These are phyloP conservation scores for Probosciger aterrimus DNA, from an alignment of 2,113 vertebrate genomes.

Conservation along the genomic window DNA sequence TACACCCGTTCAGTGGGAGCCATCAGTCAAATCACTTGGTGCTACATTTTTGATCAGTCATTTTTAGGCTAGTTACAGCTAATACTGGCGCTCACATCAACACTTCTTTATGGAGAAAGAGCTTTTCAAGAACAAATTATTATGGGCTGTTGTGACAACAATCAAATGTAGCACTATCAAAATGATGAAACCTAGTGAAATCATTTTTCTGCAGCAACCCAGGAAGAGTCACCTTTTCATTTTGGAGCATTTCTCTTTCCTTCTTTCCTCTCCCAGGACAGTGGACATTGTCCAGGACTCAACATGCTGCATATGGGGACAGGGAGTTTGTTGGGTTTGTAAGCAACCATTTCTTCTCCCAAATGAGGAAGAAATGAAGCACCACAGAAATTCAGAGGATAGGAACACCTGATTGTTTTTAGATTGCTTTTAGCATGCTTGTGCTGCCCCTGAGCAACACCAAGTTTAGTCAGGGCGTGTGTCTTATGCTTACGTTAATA, in stretches of 20 bases:
- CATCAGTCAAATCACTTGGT: background rate
- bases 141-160: background rate
- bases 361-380: background rate
- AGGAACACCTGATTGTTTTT: background rate
- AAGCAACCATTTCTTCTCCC: too few species aligned
- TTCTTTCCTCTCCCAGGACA: background rate
- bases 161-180: background rate
- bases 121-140: slow-evolving; percentile 3
- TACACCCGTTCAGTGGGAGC: background rate
- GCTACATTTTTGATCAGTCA: background rate
- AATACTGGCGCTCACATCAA: background rate
- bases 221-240: background rate
- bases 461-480: background rate
- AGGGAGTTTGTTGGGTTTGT: background rate
- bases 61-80: background rate
- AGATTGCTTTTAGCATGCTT: background rate
- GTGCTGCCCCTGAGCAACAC: background rate
- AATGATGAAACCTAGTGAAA: background rate
- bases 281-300: background rate
- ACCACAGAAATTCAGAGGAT: background rate
- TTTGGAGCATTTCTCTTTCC: background rate
- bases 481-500: background rate
- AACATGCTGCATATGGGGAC: background rate
- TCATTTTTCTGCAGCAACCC: background rate
- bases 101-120: background rate